Conservation (phyloP, 2,797 vertebrate species). For the Valencia hispanica region DNA sequence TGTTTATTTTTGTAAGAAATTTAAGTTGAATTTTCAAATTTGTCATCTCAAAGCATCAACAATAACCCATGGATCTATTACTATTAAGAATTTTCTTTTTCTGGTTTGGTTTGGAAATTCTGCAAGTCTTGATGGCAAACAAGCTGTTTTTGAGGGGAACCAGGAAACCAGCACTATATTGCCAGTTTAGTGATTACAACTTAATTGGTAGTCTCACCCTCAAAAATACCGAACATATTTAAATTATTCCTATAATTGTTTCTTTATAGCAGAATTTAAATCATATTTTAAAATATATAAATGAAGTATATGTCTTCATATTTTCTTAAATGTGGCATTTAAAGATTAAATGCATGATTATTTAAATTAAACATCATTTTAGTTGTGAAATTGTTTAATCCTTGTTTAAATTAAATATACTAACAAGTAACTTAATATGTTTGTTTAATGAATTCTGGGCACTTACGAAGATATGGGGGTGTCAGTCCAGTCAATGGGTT, state of each 20-base stretch:
- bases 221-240: neutral
- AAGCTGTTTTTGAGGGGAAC: neutral
- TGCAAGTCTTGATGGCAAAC: neutral
- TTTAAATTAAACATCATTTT: neutral
- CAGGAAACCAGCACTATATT: neutral
- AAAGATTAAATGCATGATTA: neutral
- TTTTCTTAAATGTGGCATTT: neutral
- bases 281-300: neutral
- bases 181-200: neutral
- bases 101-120: conserved; percentile 1
- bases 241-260: neutral
- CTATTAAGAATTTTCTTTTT: neutral
- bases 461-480: neutral
- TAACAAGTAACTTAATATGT: neutral
- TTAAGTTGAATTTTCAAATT: neutral
- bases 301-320: neutral
- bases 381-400: neutral
- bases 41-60: neutral
- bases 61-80: neutral
- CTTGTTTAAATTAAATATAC: neutral
- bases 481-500: neutral
- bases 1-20: neutral
- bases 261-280: neutral
- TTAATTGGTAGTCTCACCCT: neutral
- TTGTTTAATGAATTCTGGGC: neutral